Base-by-base conservation (phyloP, 2,113 vertebrate species). In the Ginglymostoma cirratum region DNA sequence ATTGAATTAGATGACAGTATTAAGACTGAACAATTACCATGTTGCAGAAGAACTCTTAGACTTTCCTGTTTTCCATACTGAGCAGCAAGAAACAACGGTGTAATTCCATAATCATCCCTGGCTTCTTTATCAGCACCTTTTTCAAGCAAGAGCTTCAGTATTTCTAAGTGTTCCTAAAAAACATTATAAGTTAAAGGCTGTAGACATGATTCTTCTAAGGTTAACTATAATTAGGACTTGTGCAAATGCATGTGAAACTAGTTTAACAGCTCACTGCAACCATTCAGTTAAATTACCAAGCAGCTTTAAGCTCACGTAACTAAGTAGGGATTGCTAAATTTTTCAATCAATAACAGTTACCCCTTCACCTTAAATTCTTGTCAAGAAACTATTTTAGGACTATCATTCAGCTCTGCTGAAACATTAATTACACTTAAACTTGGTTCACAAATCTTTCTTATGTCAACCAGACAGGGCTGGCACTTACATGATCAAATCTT, bases 31-130 rank as follows among this genome's bases (percentile, higher is more conserved):
- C 94, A 45, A 96, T 97, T 97, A 98, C 98, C 98, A 0, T 97
- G 97, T 24, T 96, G 96, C 15, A 97, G 96, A 55, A 99, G 98
- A 34, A 97, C 96, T n/a, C 96, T 96, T 96, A 98, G 97, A 66
- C 98, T 98, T 15, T 97, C 96, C 89, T 96, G 95, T 45, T 97
- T 98, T 96, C 99, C 99, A 52, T 99, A 99, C 96, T 98, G 98
- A 61, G 98, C 98, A 96, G 98, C 97, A 96, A 98, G 96, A 97
- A 99, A 99, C 85, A 98, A 97, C 61, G 98, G 97, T 0, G 98
- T 97, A 96, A 99, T 98, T 94, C 96, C 97, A 96, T 98, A 98
- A 97, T 99, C 98, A 96, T 98, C 98, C 2, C 96, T 95, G 5
- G 96, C 97, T 96, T 98, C 97, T 96, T 97, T 97, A 96, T 97